Evolutionary conservation across 2,888 invertebrate genomes (phyloP).

Genomic region (Phlogophora meticulosa): DNA sequence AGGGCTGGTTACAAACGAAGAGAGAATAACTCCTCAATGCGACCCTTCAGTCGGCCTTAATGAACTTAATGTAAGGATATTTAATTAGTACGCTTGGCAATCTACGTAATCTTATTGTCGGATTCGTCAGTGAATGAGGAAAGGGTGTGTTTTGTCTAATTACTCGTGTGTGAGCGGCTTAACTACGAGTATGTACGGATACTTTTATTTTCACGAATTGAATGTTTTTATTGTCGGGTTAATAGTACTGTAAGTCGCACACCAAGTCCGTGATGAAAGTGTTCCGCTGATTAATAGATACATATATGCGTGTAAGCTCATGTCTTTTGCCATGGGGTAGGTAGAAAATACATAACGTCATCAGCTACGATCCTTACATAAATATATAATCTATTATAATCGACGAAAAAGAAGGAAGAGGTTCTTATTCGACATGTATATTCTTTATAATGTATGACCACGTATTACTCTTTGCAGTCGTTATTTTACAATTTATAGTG

Average conservation of each 20-base stretch:
- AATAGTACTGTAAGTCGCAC: not conserved
- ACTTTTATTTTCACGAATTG: slow-evolving; percentile 13
- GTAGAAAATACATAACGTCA: too few relatives aligned
- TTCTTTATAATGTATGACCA: too few relatives aligned
- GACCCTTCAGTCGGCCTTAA: slow-evolving; percentile 61
- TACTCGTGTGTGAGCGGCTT: slow-evolving; percentile 30
- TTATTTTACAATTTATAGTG: too few relatives aligned
- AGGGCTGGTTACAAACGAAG: slow-evolving; percentile 71
- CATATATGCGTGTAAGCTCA: too few relatives aligned
- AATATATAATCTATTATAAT: too few relatives aligned
- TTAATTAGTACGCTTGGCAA: slow-evolving; percentile 65
- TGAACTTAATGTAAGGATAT: slow-evolving; percentile 68
- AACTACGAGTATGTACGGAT: not conserved
- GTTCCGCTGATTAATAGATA: too few relatives aligned
- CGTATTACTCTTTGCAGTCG: too few relatives aligned
- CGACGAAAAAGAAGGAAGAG: too few relatives aligned
- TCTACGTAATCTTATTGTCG: slow-evolving; percentile 67
- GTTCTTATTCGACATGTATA: too few relatives aligned
- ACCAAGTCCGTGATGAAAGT: too few relatives aligned
- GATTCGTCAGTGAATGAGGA: slow-evolving; percentile 51
- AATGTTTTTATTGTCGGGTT: not conserved
- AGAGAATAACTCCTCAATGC: slow-evolving; percentile 69
- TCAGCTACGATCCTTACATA: too few relatives aligned
- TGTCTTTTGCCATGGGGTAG: too few relatives aligned
- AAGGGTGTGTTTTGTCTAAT: slow-evolving; percentile 56